Evolutionary conservation across 1,140 invertebrate genomes (phyloP), one percentile per base, ranked within the genome.

Genomic region (Campodea augens): DNA sequence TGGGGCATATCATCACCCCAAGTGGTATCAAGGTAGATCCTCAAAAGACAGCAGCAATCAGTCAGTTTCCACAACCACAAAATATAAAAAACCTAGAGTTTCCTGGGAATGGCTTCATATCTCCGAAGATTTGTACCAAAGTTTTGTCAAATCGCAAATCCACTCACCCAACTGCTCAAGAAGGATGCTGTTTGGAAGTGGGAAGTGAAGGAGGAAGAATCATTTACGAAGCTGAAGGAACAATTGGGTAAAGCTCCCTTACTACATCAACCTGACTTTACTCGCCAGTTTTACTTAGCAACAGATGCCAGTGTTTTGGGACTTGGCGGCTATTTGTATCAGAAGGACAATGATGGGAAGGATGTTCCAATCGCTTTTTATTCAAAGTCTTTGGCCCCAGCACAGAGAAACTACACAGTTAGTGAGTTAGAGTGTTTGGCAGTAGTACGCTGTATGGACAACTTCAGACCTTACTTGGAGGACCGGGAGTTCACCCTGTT

Each of bases 51-150:
- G 44, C 54, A 41, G 54, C 57, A 4, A 57, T 68, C 12, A 13
- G 46, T 23, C 46, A 59, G 2, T 57, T 51, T 15, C 51, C 55
- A 12, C 27, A 25, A 3, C 64, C 65, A 12, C 51, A 43, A 27
- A 60, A 58, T 46, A 52, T 54, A 2, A 54, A 51, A 5, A 56
- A 62, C 48, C 46, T 67, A 60, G 51, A 43, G 51, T 4, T 69
- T 69, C 47, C 46, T 70, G 2, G 64, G 65, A 3, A 54, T 69
- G 49, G 54, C 61, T 3, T 59, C 57, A 23, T 71, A 63, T 51
- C 70, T 69, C 51, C 48, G 57, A 3, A 54, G 57, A 36, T 69
- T 70, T 45, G 54, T 66, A 7, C 55, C 49, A 5, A 58, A 61
- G 42, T 57, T 61, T 18, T 54, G 61, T 1, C 45, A 45, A 5